A percentile compares a stretch with the other conserved stretches of the same genome.
Evolutionary conservation across 2,797 vertebrate species (phyloP).

Genomic region (Melanotaenia parkinsoni): DNA sequence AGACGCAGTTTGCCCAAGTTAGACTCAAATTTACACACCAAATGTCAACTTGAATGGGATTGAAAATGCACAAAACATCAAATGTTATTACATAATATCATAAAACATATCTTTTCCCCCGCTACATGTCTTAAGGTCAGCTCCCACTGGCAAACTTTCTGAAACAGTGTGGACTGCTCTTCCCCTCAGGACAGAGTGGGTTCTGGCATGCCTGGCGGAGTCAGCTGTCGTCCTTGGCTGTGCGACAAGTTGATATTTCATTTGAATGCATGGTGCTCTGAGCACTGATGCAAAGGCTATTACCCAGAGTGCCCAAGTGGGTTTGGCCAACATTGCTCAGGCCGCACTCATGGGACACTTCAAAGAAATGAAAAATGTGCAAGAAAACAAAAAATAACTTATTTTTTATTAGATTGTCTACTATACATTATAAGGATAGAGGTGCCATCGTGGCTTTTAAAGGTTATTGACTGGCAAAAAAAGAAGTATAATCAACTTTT

Average conservation of each 20-base stretch:
- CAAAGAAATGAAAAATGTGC: conserved; percentile 73
- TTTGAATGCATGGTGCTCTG: conserved; percentile 74
- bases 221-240: conserved; percentile 77
- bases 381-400: conserved; percentile 52
- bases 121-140: conserved; percentile 52
- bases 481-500: conserved; percentile 18
- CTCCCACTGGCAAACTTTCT: conserved; percentile 59
- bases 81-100: conserved; percentile 36
- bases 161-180: conserved; percentile 50
- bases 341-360: conserved; percentile 61
- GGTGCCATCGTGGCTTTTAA: conserved; percentile 31
- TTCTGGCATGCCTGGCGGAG: conserved; percentile 66
- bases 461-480: conserved; percentile 31
- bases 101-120: conserved; percentile 47
- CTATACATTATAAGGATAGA: conserved; percentile 31
- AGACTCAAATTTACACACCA: conserved; percentile 21
- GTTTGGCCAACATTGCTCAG: conserved; percentile 56
- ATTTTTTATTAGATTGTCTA: conserved; percentile 61
- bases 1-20: conserved; percentile 31
- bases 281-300: conserved; percentile 80
- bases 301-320: conserved; percentile 79
- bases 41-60: conserved; percentile 40
- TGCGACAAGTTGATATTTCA: conserved; percentile 84
- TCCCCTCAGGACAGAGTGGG: conserved; percentile 46
- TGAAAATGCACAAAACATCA: conserved; percentile 29